These are phyloP conservation scores for Craniophora ligustri DNA, from an alignment of 2,888 invertebrate species.

Conservation along the genomic window DNA sequence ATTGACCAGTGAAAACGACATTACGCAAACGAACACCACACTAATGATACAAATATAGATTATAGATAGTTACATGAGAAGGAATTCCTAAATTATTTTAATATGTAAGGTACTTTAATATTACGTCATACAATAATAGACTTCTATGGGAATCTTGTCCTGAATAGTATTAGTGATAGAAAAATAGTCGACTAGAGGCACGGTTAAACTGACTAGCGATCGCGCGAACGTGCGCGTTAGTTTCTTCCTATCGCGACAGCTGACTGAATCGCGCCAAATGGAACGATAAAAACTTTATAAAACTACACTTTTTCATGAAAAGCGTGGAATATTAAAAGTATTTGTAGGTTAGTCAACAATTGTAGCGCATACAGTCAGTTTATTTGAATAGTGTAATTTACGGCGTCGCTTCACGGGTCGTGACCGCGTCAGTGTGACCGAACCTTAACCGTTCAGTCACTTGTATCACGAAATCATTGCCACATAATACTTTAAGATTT, in stretches of 20 bases:
- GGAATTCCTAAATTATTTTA: constrained; percentile 80
- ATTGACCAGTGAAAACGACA: constrained; percentile 81
- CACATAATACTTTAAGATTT: constrained; percentile 71
- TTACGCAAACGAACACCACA: constrained; percentile 86
- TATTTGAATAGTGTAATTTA: constrained; percentile 18
- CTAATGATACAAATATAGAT: constrained; percentile 80
- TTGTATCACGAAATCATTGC: constrained; percentile 69
- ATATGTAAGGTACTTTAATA: constrained; percentile 57
- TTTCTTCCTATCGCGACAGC: constrained; percentile 8
- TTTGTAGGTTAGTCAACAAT: constrained; percentile 18
- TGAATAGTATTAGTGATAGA: constrained; percentile 71
- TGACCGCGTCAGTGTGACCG: constrained; percentile 34
- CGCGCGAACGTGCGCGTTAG: neutral
- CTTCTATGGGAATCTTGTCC: constrained; percentile 66
- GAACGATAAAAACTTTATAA: constrained; percentile 21
- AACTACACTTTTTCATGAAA: constrained; percentile 21
- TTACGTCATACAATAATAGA: constrained; percentile 82
- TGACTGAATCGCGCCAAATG: constrained; percentile 23
- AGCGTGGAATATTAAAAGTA: constrained; percentile 18
- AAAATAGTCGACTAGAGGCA: constrained; percentile 51
- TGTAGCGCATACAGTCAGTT: constrained; percentile 32
- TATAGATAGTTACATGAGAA: constrained; percentile 73
- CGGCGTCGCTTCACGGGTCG: neutral
- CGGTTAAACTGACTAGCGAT: constrained; percentile 27
- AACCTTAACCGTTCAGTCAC: constrained; percentile 52